These are phyloP conservation scores for Caenorhabditis panamensis DNA, from an alignment of 2,888 invertebrate genomes.

Conservation along the genomic window DNA sequence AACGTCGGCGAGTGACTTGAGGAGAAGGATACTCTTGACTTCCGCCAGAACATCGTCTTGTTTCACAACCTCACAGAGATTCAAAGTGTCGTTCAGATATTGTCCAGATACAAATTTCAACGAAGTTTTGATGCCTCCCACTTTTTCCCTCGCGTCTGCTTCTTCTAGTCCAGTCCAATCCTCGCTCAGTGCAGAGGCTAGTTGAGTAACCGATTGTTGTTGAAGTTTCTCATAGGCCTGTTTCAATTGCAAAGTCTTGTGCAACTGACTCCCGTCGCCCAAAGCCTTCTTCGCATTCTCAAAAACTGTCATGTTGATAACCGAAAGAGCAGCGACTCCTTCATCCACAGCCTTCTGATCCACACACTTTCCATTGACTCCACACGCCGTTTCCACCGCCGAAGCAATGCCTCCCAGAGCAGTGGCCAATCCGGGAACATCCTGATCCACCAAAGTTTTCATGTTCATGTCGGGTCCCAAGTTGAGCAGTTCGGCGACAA, in stretches of 20 bases:
- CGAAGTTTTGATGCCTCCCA: no score
- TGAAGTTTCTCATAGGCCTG: neutral
- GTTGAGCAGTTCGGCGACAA: slow-evolving; percentile 1
- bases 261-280: neutral
- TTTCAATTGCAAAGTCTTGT: neutral
- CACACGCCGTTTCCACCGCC: neutral
- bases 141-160: no score
- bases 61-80: no score
- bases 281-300: neutral
- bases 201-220: no score
- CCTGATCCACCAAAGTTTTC: neutral
- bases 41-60: no score
- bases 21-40: no score
- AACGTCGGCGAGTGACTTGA: no score
- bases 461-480: neutral
- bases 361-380: neutral
- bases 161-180: no score
- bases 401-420: neutral
- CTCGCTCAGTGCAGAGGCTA: no score
- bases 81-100: no score
- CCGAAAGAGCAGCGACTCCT: no score
- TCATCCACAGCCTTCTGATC: neutral
- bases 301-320: neutral
- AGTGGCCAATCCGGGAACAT: neutral
- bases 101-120: no score